Evolutionary conservation across 2,113 vertebrate species (phyloP), one percentile per base, ranked within the genome.

Genomic region (Leptocoma aspasia): DNA sequence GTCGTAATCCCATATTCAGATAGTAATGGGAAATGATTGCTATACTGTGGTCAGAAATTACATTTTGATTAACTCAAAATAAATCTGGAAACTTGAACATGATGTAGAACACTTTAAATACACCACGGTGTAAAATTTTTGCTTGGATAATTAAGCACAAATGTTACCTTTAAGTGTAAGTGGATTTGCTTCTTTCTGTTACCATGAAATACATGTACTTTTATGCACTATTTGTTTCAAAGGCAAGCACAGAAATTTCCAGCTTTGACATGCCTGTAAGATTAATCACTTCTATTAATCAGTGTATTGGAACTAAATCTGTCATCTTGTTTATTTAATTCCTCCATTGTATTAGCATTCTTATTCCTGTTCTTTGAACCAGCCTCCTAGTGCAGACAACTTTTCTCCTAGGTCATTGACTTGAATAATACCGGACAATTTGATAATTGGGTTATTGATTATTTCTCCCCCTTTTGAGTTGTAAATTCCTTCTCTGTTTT

Each of bases 371-470:
- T 85, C 15, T 53, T 69, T 65, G 35, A 11, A 37, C 11, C 27
- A 33, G 16, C 33, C 16, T 79, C 12, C 30, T 49, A 16, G 5
- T 1, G 0, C 23, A 52, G 39, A 22, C 37, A 63, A 2, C 35
- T 72, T 57, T 59, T 37, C 37, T 82, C 6, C 23, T 49, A 49
- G 95, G 85, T 96, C 86, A 90, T 91, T 95, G 81, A 95, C 71
- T 94, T 45, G 23, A 52, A 41, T 71, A 52, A 41, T 86, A 60
- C 14, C 24, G n/a, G 28, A 44, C 31, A 73, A 45, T 96, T 92
- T 94, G 82, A 90, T 95, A 97, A 92, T 93, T 92, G 68, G 59
- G n/a, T 96, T 96, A 86, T 64, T 97, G 89, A 77, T 97, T 93
- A 87, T 86, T 97, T 96, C 53, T 77, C 17, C 41, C 41, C 35